Evolutionary conservation across 1,140 invertebrate genomes (phyloP).

Genomic region (Zophobas morio): DNA sequence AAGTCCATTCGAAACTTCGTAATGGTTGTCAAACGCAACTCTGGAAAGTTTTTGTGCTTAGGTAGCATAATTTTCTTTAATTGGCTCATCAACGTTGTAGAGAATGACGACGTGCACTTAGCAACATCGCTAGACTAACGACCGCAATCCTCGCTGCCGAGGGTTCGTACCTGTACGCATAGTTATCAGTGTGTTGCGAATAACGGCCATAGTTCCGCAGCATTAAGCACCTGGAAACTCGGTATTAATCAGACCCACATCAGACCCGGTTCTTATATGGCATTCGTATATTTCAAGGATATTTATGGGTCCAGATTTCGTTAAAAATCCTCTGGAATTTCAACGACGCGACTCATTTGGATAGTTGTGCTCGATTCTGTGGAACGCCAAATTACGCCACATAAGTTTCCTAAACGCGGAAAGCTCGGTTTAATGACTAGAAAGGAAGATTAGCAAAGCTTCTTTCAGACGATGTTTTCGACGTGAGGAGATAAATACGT

Average conservation of each 20-base stretch:
- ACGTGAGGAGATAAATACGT: slow-evolving; percentile 3
- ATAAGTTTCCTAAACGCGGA: slow-evolving; percentile 7
- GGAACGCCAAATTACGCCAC: slow-evolving; percentile 9
- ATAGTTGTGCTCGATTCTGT: slow-evolving; percentile 11
- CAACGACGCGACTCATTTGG: slow-evolving; percentile 3
- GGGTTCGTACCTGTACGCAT: slow-evolving; percentile 20
- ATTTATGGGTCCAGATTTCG: slow-evolving; percentile 4
- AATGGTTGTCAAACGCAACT: slow-evolving; percentile 38
- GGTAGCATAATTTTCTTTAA: slow-evolving; percentile 26
- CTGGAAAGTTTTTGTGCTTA: slow-evolving; percentile 16
- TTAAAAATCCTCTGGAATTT: slow-evolving; percentile 11
- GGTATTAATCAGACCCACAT: slow-evolving; percentile 55
- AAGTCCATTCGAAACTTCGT: slow-evolving; percentile 9
- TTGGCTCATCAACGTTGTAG: slow-evolving; percentile 22
- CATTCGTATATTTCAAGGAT: slow-evolving; percentile 29
- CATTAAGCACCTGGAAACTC: slow-evolving; percentile 52
- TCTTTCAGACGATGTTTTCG: not conserved
- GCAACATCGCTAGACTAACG: slow-evolving; percentile 7
- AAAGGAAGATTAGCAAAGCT: slow-evolving; percentile 16
- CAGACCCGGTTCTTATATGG: slow-evolving; percentile 28
- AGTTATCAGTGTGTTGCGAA: slow-evolving; percentile 13
- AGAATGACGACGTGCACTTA: slow-evolving; percentile 32
- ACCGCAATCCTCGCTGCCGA: slow-evolving; percentile 4
- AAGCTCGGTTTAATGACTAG: slow-evolving; percentile 5
- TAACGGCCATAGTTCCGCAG: slow-evolving; percentile 46